These are phyloP conservation scores for Oryctes rhinoceros DNA, from an alignment of 1,140 invertebrate genomes.

Conservation along the genomic window DNA sequence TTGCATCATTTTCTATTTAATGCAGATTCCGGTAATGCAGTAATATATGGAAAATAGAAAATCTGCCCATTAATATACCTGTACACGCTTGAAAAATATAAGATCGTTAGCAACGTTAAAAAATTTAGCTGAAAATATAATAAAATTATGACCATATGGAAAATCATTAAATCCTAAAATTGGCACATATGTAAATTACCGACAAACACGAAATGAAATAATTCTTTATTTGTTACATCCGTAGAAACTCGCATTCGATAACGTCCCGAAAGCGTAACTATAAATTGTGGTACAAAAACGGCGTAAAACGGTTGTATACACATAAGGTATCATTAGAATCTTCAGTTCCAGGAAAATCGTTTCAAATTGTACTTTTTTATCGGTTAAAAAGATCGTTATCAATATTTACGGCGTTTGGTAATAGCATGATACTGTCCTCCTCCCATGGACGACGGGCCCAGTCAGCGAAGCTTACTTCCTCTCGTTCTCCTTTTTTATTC, in stretches of 20 bases:
- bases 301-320: conserved; percentile 7
- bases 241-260: conserved; percentile 16
- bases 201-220: background rate
- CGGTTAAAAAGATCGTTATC: conserved; percentile 30
- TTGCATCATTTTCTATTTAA: too few species aligned
- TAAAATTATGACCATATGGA: too few species aligned
- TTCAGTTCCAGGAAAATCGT: conserved; percentile 23
- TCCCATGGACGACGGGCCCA: conserved; percentile 1
- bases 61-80: too few species aligned
- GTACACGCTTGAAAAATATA: too few species aligned
- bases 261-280: background rate
- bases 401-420: conserved; percentile 31
- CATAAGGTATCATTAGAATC: conserved; percentile 9
- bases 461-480: conserved; percentile 15
- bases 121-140: too few species aligned
- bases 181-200: background rate
- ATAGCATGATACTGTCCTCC: conserved; percentile 18
- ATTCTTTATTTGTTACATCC: conserved; percentile 26
- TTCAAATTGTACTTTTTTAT: conserved; percentile 38
- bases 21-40: too few species aligned
- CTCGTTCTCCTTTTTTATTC: background rate
- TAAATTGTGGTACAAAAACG: background rate
- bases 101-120: too few species aligned
- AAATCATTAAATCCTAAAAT: too few species aligned
- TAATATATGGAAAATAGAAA: too few species aligned